Conservation (phyloP, 2,113 vertebrate species). For the Asarcornis scutulata region DNA sequence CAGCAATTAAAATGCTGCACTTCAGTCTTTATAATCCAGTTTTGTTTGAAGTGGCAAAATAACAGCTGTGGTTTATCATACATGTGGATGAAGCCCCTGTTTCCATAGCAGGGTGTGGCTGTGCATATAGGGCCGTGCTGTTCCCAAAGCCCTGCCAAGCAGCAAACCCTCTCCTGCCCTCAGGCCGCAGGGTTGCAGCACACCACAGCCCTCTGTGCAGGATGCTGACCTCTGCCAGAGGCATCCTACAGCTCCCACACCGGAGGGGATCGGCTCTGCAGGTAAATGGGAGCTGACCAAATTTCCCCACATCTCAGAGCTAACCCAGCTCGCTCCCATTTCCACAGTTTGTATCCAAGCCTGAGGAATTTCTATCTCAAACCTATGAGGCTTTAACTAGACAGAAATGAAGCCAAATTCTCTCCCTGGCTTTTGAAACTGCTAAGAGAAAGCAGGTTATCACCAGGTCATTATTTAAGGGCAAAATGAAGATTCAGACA, state of each 20-base stretch:
- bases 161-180: background rate
- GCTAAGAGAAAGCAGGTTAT: background rate
- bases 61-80: constrained; percentile 60
- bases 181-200: background rate
- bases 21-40: background rate
- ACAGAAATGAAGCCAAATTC: background rate
- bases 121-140: background rate
- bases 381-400: background rate
- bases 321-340: background rate
- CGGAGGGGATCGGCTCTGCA: background rate
- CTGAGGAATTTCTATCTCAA: background rate
- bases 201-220: background rate
- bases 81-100: constrained; percentile 25
- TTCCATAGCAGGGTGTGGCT: constrained; percentile 38
- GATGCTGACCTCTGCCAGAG: background rate
- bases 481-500: background rate
- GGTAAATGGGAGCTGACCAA: background rate
- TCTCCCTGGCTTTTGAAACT: background rate
- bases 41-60: constrained; percentile 50
- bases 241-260: background rate
- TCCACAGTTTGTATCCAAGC: background rate
- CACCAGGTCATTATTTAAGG: background rate
- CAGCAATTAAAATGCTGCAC: constrained; percentile 61
- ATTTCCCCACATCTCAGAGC: background rate
- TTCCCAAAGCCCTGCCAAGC: background rate